These are phyloP conservation scores for Agrotis ipsilon DNA, from an alignment of 2,888 invertebrate genomes.

Conservation along the genomic window DNA sequence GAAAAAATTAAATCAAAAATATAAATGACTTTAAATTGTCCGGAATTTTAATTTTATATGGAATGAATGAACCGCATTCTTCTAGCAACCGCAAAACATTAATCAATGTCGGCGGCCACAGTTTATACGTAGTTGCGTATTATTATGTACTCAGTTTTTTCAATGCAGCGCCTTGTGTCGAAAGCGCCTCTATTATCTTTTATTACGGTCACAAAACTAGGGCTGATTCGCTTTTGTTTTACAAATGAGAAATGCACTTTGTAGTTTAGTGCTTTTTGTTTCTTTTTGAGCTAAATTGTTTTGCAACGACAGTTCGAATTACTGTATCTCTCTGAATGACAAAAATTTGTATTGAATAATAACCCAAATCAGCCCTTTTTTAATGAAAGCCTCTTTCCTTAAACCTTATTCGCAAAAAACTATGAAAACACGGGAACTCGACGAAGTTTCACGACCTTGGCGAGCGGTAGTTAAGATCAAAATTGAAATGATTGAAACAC, in stretches of 20 bases:
- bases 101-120: slow-evolving; percentile 13
- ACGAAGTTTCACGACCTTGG: neutral
- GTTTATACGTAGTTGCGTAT: slow-evolving; percentile 36
- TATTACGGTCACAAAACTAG: slow-evolving; percentile 33
- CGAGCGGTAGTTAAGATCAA: too few relatives aligned
- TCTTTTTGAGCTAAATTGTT: slow-evolving; percentile 11
- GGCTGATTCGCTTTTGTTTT: slow-evolving; percentile 35
- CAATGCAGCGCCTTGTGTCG: slow-evolving; percentile 32
- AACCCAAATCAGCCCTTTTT: neutral
- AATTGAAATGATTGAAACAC: too few relatives aligned
- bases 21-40: neutral
- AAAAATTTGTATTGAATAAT: neutral
- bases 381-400: neutral
- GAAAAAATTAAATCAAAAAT: neutral
- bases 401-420: neutral
- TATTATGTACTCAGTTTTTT: slow-evolving; percentile 44
- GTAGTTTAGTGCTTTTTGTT: neutral
- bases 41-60: neutral
- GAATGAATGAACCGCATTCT: neutral
- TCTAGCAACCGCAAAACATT: slow-evolving; percentile 1
- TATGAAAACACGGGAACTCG: neutral
- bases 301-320: neutral
- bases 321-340: neutral
- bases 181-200: slow-evolving; percentile 39
- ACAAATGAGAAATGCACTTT: slow-evolving; percentile 33